Evolutionary conservation across 2,797 vertebrate genomes (phyloP).

Genomic region (Holocentrus rufus): DNA sequence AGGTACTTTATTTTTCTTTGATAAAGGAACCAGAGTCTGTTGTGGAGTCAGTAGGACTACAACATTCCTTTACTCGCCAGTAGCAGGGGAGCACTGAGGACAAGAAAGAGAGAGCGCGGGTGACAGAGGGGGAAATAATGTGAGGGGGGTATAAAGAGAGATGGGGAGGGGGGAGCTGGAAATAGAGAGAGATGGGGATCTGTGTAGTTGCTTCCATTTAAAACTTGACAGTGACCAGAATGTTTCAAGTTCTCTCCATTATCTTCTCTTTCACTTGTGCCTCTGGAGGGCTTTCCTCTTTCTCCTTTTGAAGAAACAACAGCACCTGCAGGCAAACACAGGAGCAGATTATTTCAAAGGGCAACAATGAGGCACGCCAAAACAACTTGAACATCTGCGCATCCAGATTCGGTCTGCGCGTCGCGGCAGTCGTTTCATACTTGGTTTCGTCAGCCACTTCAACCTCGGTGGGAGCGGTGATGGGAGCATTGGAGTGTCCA

Average conservation of each 20-base stretch:
- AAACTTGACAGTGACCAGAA: constrained; percentile 86
- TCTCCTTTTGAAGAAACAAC: constrained; percentile 98
- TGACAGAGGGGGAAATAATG: constrained; percentile 37
- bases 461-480: constrained; percentile 94
- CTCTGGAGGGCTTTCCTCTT: constrained; percentile 98
- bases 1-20: constrained; percentile 69
- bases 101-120: constrained; percentile 33
- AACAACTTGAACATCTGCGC: too few species aligned
- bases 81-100: constrained; percentile 69
- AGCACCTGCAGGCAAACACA: constrained; percentile 85
- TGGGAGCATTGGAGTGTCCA: constrained; percentile 97
- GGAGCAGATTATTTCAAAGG: not conserved
- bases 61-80: constrained; percentile 78
- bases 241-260: constrained; percentile 82
- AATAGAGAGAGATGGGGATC: constrained; percentile 28
- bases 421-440: constrained; percentile 76
- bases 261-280: constrained; percentile 90
- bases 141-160: constrained; percentile 39
- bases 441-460: constrained; percentile 98
- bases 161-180: constrained; percentile 40
- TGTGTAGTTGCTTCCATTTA: constrained; percentile 83
- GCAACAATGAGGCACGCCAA: too few species aligned
- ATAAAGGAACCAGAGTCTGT: constrained; percentile 81
- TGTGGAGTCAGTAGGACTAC: constrained; percentile 74
- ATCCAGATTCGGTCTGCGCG: not conserved